Evolutionary conservation across 1,140 invertebrate genomes (phyloP), one percentile per base, ranked within the genome.

Genomic region (Stegodyphus mimosarum): DNA sequence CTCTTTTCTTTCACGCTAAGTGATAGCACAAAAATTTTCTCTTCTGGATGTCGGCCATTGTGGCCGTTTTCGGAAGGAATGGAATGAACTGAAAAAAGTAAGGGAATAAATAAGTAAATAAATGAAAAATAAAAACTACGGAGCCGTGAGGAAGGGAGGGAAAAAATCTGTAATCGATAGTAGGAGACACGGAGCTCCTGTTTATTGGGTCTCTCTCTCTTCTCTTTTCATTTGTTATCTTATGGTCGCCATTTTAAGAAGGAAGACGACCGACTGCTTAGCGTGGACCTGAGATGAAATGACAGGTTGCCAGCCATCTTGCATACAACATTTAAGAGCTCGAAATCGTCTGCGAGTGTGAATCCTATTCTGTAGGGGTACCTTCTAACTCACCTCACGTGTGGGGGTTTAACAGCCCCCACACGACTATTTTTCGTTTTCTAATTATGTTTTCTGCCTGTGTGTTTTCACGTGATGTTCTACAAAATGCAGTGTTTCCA

Each of bases 201-300:
- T 83, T 83, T 83, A 83, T 83, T 83, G 80, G 80, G 80, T 83
- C 69, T 71, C 55, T 79, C 69, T 83, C 69, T 71, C 55, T 79
- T 79, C 78, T 52, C 78, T 80, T 80, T 83, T 83, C 80, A 83
- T 83, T 83, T 83, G 80, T 83, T 83, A 83, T 83, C 80, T 83
- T 74, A 83, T 67, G 80, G 80, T 83, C 80, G 80, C 80, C 80
- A 83, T 83, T 83, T 83, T 83, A 83, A 83, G 55, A 15, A 74
- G 71, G 78, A 80, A 80, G 48, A 53, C 9, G 11, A 33, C 52
- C 9, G 11, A 33, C 52, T 60, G 78, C 53, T 63, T 10, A 9
- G 55, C 55, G 55, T 60, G 55, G 5, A 60, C 9, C 55, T 60
- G 9, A 52, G 63, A 83, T 66, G 53, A 74, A 83, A 83, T 74